A percentile compares a stretch with the other conserved stretches of the same genome.
Conservation (phyloP, 2,888 invertebrate genomes). For the Nymphalis c-album region DNA sequence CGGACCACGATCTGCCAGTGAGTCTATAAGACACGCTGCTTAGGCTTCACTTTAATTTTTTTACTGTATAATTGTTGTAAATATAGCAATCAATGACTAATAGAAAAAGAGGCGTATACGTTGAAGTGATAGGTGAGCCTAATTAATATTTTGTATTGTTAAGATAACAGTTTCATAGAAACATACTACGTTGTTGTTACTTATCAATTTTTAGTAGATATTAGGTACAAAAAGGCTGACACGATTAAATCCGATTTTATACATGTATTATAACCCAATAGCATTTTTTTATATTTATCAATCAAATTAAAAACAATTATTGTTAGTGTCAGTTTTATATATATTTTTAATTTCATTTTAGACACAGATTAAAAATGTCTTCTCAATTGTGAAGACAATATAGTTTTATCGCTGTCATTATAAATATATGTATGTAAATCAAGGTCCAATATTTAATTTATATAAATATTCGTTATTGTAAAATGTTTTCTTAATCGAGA, state of each 20-base stretch:
- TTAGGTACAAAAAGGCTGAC: slow-evolving; percentile 79
- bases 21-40: slow-evolving; percentile 63
- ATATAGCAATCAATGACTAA: slow-evolving; percentile 49
- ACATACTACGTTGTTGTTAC: slow-evolving; percentile 74
- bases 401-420: slow-evolving; percentile 6
- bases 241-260: slow-evolving; percentile 67
- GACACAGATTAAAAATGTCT: slow-evolving; percentile 12
- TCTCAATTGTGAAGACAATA: slow-evolving; percentile 10
- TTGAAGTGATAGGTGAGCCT: slow-evolving; percentile 79
- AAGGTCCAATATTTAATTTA: slow-evolving; percentile 59
- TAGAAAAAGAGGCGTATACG: slow-evolving; percentile 72
- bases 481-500: slow-evolving; percentile 38
- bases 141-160: slow-evolving; percentile 74
- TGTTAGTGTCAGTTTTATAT: slow-evolving; percentile 31
- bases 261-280: slow-evolving; percentile 33
- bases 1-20: slow-evolving; percentile 46
- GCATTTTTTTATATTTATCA: slow-evolving; percentile 29
- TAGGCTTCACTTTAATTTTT: slow-evolving; percentile 48
- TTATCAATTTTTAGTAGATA: slow-evolving; percentile 75
- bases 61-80: slow-evolving; percentile 51
- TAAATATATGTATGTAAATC: slow-evolving; percentile 39
- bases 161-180: slow-evolving; percentile 77
- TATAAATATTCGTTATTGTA: slow-evolving; percentile 40
- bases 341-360: slow-evolving; percentile 7
- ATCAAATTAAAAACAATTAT: slow-evolving; percentile 27